These are phyloP conservation scores for Indicator indicator DNA, from an alignment of 2,113 vertebrate genomes.

Conservation along the genomic window DNA sequence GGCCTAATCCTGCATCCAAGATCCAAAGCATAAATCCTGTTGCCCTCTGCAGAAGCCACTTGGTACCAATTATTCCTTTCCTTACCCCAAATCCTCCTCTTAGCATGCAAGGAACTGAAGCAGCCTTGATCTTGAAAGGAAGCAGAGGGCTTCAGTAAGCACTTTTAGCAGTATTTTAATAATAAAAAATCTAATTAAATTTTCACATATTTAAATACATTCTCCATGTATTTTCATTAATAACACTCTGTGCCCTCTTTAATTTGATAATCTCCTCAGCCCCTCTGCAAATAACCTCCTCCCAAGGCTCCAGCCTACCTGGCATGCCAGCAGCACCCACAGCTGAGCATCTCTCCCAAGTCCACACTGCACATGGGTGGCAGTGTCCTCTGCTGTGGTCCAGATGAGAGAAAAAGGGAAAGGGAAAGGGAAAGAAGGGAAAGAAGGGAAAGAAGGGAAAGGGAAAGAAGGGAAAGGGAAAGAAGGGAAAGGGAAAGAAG, in stretches of 20 bases:
- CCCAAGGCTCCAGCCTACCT: background rate
- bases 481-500: too few relatives aligned
- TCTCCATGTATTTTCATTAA: slow-evolving; percentile 35
- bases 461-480: too few relatives aligned
- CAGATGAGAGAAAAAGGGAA: rapidly evolving
- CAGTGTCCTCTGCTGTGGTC: background rate
- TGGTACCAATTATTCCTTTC: background rate
- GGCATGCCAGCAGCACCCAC: rapidly evolving
- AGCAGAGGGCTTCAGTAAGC: slow-evolving; percentile 19
- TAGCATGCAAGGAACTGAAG: background rate
- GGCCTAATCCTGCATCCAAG: background rate
- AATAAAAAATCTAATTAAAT: slow-evolving; percentile 53
- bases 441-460: background rate
- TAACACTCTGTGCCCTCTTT: background rate
- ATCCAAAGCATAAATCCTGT: background rate
- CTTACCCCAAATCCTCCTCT: background rate
- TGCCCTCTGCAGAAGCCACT: background rate
- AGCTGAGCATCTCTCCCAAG: background rate
- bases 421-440: background rate
- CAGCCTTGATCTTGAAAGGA: slow-evolving; percentile 20
- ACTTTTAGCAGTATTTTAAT: slow-evolving; percentile 1
- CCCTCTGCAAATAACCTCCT: background rate
- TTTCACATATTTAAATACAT: slow-evolving; percentile 42
- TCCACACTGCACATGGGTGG: rapidly evolving
- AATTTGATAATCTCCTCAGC: slow-evolving; percentile 1